Conservation (phyloP, 2,113 vertebrate species). For the Ariopsis seemanni region DNA sequence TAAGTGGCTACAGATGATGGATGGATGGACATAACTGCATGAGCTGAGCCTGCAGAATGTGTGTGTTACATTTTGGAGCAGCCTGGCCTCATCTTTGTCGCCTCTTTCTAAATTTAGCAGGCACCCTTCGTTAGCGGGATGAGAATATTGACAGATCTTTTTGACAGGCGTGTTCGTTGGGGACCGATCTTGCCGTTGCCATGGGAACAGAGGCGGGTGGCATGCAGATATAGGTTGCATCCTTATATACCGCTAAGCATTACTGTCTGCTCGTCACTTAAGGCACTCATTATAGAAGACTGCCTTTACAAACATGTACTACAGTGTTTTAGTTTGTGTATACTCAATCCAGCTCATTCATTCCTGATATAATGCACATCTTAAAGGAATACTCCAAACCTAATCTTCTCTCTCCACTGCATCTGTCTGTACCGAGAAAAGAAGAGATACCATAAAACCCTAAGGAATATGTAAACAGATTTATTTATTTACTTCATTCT, state of each 20-base stretch:
- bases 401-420: neutral
- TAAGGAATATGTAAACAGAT: neutral
- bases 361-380: neutral
- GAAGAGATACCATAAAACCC: neutral
- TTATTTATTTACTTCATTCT: neutral
- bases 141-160: slow-evolving; percentile 63
- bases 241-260: slow-evolving; percentile 2
- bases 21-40: too few relatives aligned
- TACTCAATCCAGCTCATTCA: neutral
- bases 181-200: slow-evolving; percentile 29
- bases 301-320: neutral
- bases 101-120: slow-evolving; percentile 67
- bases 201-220: slow-evolving; percentile 36
- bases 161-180: slow-evolving; percentile 61
- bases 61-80: neutral
- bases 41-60: neutral
- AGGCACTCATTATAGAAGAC: neutral
- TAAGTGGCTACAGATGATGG: too few relatives aligned
- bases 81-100: neutral
- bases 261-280: neutral
- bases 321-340: neutral
- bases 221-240: neutral
- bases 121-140: slow-evolving; percentile 55
- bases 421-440: neutral
- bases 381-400: neutral